A percentile compares a stretch with the other conserved stretches of the same genome.
phyloP scores from a whole-genome alignment of 2,797 vertebrate genomes.

The Urosaurus nigricauda region DNA sequence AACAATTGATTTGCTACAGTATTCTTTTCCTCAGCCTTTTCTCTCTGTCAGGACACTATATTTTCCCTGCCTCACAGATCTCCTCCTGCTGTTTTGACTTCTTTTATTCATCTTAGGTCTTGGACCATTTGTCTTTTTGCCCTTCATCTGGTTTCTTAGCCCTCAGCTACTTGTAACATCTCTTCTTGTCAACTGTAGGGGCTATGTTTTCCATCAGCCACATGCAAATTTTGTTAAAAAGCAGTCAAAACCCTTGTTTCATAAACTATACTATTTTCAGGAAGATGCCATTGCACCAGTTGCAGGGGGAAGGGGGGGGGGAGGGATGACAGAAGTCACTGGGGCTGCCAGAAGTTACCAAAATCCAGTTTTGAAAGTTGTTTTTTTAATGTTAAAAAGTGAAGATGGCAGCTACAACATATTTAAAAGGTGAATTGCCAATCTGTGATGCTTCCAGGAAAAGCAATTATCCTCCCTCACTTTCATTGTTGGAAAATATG shows the following conservation, averaged over 20 bases:
- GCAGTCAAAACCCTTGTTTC: neutral
- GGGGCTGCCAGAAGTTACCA: too few species aligned
- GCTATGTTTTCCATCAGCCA: neutral
- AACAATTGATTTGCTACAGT: neutral
- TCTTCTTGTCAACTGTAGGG: neutral
- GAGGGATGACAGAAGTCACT: too few species aligned
- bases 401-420: too few species aligned
- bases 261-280: neutral
- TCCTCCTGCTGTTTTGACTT: neutral
- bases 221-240: neutral
- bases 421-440: too few species aligned
- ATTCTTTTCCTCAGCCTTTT: neutral
- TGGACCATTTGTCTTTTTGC: neutral
- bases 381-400: too few species aligned
- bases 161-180: neutral
- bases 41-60: too few species aligned
- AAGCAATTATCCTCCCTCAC: too few species aligned
- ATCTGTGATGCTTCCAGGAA: too few species aligned
- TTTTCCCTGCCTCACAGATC: neutral
- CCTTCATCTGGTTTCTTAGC: neutral
- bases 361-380: too few species aligned
- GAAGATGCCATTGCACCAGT: too few species aligned
- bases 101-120: neutral
- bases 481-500: too few species aligned
- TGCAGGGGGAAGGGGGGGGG: too few species aligned